Evolutionary conservation across 37 sponge, comb jelly and placozoan genomes (phyloP), one percentile per base, ranked within the genome.

Genomic region (Chondrilla cf. caribensis): DNA sequence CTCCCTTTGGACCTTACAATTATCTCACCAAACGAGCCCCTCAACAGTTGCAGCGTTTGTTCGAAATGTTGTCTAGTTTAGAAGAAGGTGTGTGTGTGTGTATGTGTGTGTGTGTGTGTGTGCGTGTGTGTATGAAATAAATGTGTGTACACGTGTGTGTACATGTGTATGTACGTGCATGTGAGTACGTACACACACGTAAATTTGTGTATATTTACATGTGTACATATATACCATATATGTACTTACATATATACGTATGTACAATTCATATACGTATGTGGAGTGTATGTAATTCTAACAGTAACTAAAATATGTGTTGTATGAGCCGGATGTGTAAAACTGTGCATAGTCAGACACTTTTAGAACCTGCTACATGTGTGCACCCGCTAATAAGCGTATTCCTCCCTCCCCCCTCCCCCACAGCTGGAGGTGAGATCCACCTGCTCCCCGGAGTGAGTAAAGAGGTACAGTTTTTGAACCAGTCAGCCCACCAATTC

Each of bases 1-100:
- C 28, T 57, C 92, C 92, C 0, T 92, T 92, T 79, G 83, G 86
- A 21, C 54, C 60, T 29, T 88, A 85, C 81, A 86, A 88, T 78
- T 92, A 92, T 60, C 85, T 92, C 2, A 14, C 73, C 29, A 37
- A 82, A 28, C 82, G 83, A 43, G 75, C 82, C 38, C 86, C 89
- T 18, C 83, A 83, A 60, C 85, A 92, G 70, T 84, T 78, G 28
- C 88, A 84, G 14, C 81, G 83, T n/a, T 57, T 85, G 0, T 82
- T 86, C 79, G 83, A 85, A 39, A 70, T 88, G 21, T 51, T 92
- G 58, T 31, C 67, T 1, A n/a, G 68, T 7, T 37, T 89, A 25
- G 78, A 84, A 60, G 54, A 85, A 82, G 79, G 84, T 88, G 44
- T 33, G 22, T 5, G 18, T 22, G 64, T n/a, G 19, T 19, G 64